These are phyloP conservation scores for Napeogenes sylphis DNA, from an alignment of 2,888 invertebrate species.

Conservation along the genomic window DNA sequence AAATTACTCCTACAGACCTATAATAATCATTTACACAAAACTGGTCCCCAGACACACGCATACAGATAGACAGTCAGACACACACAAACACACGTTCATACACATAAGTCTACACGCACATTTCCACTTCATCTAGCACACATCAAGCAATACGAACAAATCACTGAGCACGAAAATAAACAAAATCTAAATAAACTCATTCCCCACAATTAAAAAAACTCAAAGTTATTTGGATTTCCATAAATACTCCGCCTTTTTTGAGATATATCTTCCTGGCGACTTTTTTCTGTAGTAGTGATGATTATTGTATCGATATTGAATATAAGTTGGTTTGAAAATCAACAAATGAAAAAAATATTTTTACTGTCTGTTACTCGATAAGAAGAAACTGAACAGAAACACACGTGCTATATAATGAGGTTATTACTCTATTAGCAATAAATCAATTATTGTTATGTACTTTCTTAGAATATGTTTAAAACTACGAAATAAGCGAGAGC, in stretches of 20 bases:
- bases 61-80: slow-evolving; percentile 1
- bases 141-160: slow-evolving; percentile 58
- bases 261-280: slow-evolving; percentile 70
- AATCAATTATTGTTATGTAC: no score
- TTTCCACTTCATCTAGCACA: slow-evolving; percentile 52
- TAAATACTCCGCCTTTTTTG: slow-evolving; percentile 70
- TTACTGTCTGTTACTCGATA: no score
- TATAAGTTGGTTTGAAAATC: no score
- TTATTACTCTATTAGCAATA: no score
- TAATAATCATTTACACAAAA: slow-evolving; percentile 30
- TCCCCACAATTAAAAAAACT: slow-evolving; percentile 70
- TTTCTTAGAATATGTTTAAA: no score
- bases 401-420: no score
- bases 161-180: slow-evolving; percentile 71
- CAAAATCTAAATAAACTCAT: slow-evolving; percentile 61
- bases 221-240: slow-evolving; percentile 73
- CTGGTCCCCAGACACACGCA: slow-evolving; percentile 42
- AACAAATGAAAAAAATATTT: no score
- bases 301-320: slow-evolving; percentile 17
- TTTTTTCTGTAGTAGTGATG: slow-evolving; percentile 45
- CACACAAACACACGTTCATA: slow-evolving; percentile 32
- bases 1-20: slow-evolving; percentile 4
- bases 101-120: slow-evolving; percentile 1
- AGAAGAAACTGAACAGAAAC: no score
- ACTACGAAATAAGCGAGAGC: no score